Evolutionary conservation across 2,113 vertebrate genomes (phyloP).

Genomic region (Vulpes lagopus): DNA sequence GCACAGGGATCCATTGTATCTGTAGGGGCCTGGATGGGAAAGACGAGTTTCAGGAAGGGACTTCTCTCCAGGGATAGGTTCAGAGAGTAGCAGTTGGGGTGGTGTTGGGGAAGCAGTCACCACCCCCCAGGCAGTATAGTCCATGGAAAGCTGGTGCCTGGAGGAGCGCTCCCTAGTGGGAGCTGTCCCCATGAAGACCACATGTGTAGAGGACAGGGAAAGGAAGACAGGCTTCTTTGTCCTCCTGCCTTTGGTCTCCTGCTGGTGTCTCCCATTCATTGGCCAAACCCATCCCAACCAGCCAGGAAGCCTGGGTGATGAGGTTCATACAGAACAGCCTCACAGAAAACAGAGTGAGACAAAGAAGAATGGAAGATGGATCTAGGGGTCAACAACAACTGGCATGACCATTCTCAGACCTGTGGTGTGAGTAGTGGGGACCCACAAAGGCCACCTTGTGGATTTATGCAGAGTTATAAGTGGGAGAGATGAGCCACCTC

Average conservation of each 20-base stretch:
- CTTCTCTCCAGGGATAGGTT: no score
- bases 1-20: rapidly evolving
- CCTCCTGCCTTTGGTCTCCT: not conserved
- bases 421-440: not conserved
- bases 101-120: not conserved
- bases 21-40: not conserved
- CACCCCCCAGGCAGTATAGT: not conserved
- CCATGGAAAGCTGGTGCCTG: not conserved
- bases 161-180: not conserved
- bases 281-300: not conserved
- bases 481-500: not conserved
- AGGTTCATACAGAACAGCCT: not conserved
- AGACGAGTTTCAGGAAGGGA: not conserved
- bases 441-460: not conserved
- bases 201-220: rapidly evolving
- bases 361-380: not conserved
- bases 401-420: not conserved
- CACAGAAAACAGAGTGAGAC: not conserved
- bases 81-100: not conserved
- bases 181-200: not conserved
- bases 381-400: not conserved
- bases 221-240: not conserved
- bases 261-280: not conserved
- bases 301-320: not conserved
- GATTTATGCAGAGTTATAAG: not conserved